These are phyloP conservation scores for Pycnomerus fuliginosus DNA, from an alignment of 2,888 invertebrate genomes.

Conservation along the genomic window DNA sequence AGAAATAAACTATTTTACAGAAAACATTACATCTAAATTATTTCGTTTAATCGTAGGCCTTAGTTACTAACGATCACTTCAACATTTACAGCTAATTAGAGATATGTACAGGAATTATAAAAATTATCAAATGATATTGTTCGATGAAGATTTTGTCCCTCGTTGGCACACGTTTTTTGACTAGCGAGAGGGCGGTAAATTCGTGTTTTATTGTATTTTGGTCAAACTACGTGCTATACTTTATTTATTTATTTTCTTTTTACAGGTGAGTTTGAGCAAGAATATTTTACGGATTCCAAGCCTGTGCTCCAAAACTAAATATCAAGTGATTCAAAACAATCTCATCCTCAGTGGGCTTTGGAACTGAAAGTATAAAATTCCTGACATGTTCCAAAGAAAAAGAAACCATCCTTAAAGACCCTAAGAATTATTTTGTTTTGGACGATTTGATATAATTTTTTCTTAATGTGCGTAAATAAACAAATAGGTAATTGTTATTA, in stretches of 20 bases:
- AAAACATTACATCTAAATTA: constrained; percentile 27
- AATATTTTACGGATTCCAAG: too few species aligned
- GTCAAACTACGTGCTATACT: constrained; percentile 6
- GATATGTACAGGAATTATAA: constrained; percentile 46
- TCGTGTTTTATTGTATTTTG: constrained; percentile 24
- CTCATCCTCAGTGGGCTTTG: too few species aligned
- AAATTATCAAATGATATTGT: constrained; percentile 42
- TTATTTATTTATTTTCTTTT: neutral
- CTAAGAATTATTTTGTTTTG: too few species aligned
- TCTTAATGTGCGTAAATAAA: too few species aligned
- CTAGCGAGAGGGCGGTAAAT: constrained; percentile 32
- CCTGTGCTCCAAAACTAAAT: too few species aligned
- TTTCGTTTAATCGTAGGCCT: constrained; percentile 36
- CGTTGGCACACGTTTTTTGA: constrained; percentile 43
- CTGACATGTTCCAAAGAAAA: too few species aligned
- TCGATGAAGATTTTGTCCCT: constrained; percentile 37
- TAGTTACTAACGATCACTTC: constrained; percentile 35
- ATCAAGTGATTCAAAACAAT: too few species aligned
- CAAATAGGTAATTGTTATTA: too few species aligned
- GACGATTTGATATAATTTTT: too few species aligned
- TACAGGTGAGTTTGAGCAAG: too few species aligned
- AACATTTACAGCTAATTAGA: constrained; percentile 28
- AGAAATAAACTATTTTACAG: constrained; percentile 33
- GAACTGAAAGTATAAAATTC: too few species aligned
- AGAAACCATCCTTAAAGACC: too few species aligned